These are phyloP conservation scores for Troilus luridus DNA, from an alignment of 2,888 invertebrate genomes.

Conservation along the genomic window DNA sequence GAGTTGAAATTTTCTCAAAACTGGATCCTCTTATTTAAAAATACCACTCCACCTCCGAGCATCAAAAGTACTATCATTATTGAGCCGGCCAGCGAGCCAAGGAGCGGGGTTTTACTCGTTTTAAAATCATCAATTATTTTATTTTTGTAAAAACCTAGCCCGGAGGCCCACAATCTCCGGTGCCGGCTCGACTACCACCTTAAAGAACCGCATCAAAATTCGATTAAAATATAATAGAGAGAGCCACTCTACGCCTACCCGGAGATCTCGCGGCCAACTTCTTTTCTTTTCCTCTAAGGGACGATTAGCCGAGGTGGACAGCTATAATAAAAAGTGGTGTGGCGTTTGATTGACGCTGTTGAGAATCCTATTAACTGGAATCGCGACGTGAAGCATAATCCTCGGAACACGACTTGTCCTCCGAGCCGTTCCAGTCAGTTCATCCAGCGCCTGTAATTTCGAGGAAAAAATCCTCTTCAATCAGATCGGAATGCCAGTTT, in stretches of 20 bases:
- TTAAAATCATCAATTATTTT: constrained; percentile 40
- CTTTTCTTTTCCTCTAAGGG: constrained; percentile 23
- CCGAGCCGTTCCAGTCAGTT: background rate
- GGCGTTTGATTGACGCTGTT: constrained; percentile 44
- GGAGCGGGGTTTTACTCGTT: background rate
- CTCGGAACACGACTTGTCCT: background rate
- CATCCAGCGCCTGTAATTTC: constrained; percentile 50
- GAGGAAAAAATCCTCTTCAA: constrained; percentile 50
- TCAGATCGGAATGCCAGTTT: constrained; percentile 54
- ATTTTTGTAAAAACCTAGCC: constrained; percentile 24
- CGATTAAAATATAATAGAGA: constrained; percentile 44
- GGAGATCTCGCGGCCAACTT: background rate
- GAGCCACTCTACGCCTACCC: background rate
- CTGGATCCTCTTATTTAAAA: constrained; percentile 25
- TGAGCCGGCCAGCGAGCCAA: background rate
- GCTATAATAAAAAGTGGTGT: constrained; percentile 13
- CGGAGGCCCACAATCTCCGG: background rate
- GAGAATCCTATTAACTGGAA: constrained; percentile 41
- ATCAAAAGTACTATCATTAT: background rate
- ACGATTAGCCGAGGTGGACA: constrained; percentile 10
- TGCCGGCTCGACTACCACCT: background rate
- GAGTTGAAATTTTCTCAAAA: constrained; percentile 31
- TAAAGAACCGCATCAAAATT: constrained; percentile 26
- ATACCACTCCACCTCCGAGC: constrained; percentile 4
- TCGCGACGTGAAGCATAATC: background rate